Base-by-base conservation (phyloP, 1,140 invertebrate species). In the Drosophila biarmipes region DNA sequence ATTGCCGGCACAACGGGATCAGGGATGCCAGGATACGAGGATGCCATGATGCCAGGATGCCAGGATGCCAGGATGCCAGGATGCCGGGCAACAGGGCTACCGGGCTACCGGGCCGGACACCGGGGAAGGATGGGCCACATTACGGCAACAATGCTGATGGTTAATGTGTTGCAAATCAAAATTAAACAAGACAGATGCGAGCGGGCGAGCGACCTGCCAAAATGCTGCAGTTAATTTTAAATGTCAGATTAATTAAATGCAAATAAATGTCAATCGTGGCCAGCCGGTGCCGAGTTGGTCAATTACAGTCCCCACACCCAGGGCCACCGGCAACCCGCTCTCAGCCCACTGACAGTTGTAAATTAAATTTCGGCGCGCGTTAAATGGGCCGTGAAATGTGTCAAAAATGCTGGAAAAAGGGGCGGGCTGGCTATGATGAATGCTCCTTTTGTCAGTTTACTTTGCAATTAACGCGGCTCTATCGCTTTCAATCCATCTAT, bases 161-260 rank as follows among this genome's bases (percentile, higher is more conserved):
- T 87, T 81, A 81, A 87, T 87, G 77, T 87, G 81, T 81, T 76
- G 82, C 81, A 87, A 87, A 86, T 87, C 82, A 86, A 86, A 86
- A 78, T 87, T 81, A 87, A 87, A 87, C 78, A 86, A 86, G 82
- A 74, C 81, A 86, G 73, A 62, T 55, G 59, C 67, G 38, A 49
- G 34, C 38, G 38, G 45, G 34, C 38, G 15, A 19, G 46, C 46
- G 51, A 31, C 46, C 45, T n/a, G 24, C 37, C 61, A 59, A 54
- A 77, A 77, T 46, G 76, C 54, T 69, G 77, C 67, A 86, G 82
- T 87, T 87, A 68, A 87, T 86, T 87, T 81, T 75, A 81, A 82
- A 87, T 81, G 78, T 75, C 78, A 87, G 74, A 87, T 86, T 87
- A 86, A 86, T 86, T 86, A 86, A 86, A 87, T 86, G 78, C 81